Evolutionary conservation across 2,888 invertebrate species (phyloP), one percentile per base, ranked within the genome.

Genomic region (Anaspis maculata): DNA sequence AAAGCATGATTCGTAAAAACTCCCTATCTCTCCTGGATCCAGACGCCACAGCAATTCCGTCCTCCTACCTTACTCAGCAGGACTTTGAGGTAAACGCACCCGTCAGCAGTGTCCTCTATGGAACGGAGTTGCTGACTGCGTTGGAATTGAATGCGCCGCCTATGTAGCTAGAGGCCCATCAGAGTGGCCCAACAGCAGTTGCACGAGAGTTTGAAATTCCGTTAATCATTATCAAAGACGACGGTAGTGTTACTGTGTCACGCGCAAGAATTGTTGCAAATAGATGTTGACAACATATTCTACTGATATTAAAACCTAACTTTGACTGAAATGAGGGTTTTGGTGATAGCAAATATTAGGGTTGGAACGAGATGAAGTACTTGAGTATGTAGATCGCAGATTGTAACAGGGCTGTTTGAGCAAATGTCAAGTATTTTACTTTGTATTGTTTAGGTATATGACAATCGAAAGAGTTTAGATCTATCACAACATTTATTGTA

Each of bases 61-160:
- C 68, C 2, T 48, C 71, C 25, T 41, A 66, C 42, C 56, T 72
- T 23, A 71, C 70, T 2, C 67, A 69, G 40, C 69, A 67, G 42
- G 72, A 72, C 48, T 72, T 62, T 44, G 72, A 71, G 42, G 72
- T 73, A 11, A 73, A 73, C 45, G 72, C 72, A 7, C 72, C 72
- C 2, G 62, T 70, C 3, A 46, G 59, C 33, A 60, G 51, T 33
- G 49, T 56, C 13, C 56, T 72, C 21, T 68, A 69, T 39, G 72
- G 72, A 6, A 63, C 66, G 30, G 72, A 72, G 32, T 52, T 73
- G 26, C 54, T 72, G 22, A 66, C 54, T 15, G 72, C 72, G 12
- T 56, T 72, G 15, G 71, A 71, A 21, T 49, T 54, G 15, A 46
- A 36, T 23, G 52, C 46, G 36, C n/a, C n/a, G n/a, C 40, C 47